These are phyloP conservation scores for Philereme vetulata DNA, from an alignment of 2,888 invertebrate genomes.

Conservation along the genomic window DNA sequence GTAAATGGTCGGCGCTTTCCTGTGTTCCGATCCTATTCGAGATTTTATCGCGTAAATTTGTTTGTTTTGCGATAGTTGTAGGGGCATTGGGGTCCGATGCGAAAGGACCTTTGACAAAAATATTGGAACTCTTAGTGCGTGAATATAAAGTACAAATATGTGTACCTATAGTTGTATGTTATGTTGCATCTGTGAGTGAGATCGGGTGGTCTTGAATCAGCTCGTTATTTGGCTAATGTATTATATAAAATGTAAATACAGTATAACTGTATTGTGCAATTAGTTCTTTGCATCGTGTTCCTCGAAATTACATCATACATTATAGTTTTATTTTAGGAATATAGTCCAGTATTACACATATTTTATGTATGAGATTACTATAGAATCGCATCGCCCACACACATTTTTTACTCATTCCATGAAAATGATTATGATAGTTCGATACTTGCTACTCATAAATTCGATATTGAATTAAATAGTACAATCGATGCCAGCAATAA, in stretches of 20 bases:
- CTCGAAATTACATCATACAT: too few relatives aligned
- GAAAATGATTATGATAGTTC: constrained; percentile 7
- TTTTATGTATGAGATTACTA: too few relatives aligned
- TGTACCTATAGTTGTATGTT: too few relatives aligned
- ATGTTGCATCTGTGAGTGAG: too few relatives aligned
- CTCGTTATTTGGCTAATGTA: too few relatives aligned
- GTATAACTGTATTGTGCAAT: too few relatives aligned
- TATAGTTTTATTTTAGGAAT: too few relatives aligned
- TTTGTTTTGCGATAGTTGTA: constrained; percentile 43
- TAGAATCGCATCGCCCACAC: too few relatives aligned
- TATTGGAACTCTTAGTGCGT: neutral
- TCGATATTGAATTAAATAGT: constrained; percentile 30
- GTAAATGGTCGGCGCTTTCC: constrained; percentile 43
- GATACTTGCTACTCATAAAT: constrained; percentile 18
- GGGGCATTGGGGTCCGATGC: constrained; percentile 6
- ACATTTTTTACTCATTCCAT: neutral
- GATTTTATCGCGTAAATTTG: constrained; percentile 44
- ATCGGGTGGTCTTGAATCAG: too few relatives aligned
- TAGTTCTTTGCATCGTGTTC: too few relatives aligned
- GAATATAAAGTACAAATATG: constrained; percentile 3
- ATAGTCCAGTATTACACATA: too few relatives aligned
- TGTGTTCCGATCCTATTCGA: constrained; percentile 32
- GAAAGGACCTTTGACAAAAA: neutral
- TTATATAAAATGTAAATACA: too few relatives aligned
- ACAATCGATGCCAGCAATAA: constrained; percentile 19